Evolutionary conservation across 2,113 vertebrate genomes (phyloP).

Genomic region (Podocnemis expansa): DNA sequence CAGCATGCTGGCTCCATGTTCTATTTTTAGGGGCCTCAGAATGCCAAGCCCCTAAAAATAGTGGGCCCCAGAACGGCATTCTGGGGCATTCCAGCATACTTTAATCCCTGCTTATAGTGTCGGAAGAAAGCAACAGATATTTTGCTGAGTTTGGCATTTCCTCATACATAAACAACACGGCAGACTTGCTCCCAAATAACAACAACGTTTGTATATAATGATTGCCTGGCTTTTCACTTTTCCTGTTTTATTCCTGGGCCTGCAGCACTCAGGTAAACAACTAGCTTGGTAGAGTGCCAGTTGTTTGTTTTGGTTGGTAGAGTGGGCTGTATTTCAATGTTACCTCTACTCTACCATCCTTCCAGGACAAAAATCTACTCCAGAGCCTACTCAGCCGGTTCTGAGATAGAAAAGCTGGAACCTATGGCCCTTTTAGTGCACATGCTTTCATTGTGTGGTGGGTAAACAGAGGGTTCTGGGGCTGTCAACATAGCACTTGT

Average conservation of each 20-base stretch:
- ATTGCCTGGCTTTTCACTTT: not conserved
- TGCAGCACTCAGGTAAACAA: not conserved
- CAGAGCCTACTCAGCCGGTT: not conserved
- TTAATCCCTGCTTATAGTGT: too few relatives aligned
- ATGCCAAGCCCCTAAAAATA: too few relatives aligned
- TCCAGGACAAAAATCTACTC: constrained; percentile 11
- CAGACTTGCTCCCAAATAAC: rapidly evolving
- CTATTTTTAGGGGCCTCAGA: too few relatives aligned
- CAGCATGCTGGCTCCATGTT: too few relatives aligned
- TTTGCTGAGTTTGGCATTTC: not conserved
- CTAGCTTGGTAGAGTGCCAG: not conserved
- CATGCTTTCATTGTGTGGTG: constrained; percentile 48
- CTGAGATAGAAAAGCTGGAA: constrained; percentile 41
- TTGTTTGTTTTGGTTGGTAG: not conserved
- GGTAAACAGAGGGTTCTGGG: not conserved
- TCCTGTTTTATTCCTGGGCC: not conserved
- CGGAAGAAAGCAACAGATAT: not conserved
- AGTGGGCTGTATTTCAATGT: not conserved
- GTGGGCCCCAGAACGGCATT: too few relatives aligned
- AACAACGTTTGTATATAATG: not conserved
- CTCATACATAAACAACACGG: not conserved
- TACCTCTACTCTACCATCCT: not conserved
- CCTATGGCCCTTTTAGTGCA: constrained; percentile 6
- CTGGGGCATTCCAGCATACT: too few relatives aligned
- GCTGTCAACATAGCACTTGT: not conserved